Percentiles rank a stretch among this genome's conserved stretches.
These are phyloP conservation scores for Brachionus rubens DNA, from an alignment of 1,140 invertebrate species.

Conservation along the genomic window DNA sequence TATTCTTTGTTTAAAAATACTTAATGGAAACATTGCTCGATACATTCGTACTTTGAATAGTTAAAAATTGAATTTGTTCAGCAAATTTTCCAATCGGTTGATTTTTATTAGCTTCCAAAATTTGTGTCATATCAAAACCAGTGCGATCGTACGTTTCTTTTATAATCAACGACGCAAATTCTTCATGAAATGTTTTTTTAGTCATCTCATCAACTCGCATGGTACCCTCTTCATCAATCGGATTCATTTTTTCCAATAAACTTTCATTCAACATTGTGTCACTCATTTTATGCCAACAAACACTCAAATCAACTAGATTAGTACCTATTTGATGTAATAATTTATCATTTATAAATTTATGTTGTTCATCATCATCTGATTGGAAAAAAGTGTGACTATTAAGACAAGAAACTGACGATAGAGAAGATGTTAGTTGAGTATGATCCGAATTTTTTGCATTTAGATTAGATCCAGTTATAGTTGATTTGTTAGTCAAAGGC, in stretches of 20 bases:
- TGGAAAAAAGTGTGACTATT: constrained; percentile 32
- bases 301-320: constrained; percentile 40
- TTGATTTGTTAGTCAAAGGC: neutral
- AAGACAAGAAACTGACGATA: neutral
- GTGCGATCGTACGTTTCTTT: constrained; percentile 10
- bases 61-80: constrained; percentile 16
- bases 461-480: neutral
- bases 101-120: neutral
- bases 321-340: constrained; percentile 46
- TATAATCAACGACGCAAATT: constrained; percentile 5
- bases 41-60: constrained; percentile 1
- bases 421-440: neutral
- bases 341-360: constrained; percentile 19
- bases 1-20: neutral
- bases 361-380: neutral
- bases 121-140: neutral
- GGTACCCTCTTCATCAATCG: neutral
- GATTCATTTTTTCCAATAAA: neutral
- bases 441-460: neutral
- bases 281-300: constrained; percentile 40
- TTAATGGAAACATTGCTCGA: neutral
- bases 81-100: constrained; percentile 9
- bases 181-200: constrained; percentile 14
- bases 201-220: neutral
- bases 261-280: neutral